Evolutionary conservation across 2,888 invertebrate species (phyloP).

Genomic region (Serrognathus titanus): DNA sequence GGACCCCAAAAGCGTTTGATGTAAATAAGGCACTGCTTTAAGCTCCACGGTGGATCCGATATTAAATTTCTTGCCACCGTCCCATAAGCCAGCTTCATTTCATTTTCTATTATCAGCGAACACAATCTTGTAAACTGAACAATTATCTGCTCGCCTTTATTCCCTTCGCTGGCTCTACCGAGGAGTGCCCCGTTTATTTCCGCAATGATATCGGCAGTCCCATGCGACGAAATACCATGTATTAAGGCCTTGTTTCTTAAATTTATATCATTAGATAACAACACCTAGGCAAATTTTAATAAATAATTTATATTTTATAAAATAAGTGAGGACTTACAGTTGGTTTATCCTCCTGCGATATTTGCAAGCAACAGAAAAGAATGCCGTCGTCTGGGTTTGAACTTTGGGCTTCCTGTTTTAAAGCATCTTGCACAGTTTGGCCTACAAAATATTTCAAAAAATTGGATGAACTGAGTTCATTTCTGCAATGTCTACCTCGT

Average conservation of each 20-base stretch:
- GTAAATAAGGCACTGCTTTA: constrained; percentile 54
- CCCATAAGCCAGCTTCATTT: constrained; percentile 58
- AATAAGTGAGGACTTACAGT: constrained; percentile 47
- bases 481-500: constrained; percentile 44
- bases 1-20: constrained; percentile 60
- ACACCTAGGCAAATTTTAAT: constrained; percentile 47
- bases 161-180: constrained; percentile 8
- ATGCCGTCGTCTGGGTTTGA: constrained; percentile 59
- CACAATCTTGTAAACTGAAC: constrained; percentile 31
- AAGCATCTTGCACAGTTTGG: constrained; percentile 56
- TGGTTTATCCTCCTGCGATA: constrained; percentile 51
- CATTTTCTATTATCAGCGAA: constrained; percentile 48
- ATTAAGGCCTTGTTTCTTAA: constrained; percentile 56
- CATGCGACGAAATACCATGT: constrained; percentile 47
- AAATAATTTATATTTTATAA: background rate
- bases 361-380: constrained; percentile 57
- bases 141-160: constrained; percentile 27
- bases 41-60: constrained; percentile 55
- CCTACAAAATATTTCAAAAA: constrained; percentile 43
- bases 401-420: constrained; percentile 54
- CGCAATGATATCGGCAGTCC: constrained; percentile 31
- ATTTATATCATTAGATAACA: constrained; percentile 59
- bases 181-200: background rate
- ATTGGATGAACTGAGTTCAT: constrained; percentile 1
- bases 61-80: constrained; percentile 55